A percentile compares a stretch with the other conserved stretches of the same genome.
phyloP scores from a whole-genome alignment of 2,113 vertebrate species.

The Marmota flaviventris region DNA sequence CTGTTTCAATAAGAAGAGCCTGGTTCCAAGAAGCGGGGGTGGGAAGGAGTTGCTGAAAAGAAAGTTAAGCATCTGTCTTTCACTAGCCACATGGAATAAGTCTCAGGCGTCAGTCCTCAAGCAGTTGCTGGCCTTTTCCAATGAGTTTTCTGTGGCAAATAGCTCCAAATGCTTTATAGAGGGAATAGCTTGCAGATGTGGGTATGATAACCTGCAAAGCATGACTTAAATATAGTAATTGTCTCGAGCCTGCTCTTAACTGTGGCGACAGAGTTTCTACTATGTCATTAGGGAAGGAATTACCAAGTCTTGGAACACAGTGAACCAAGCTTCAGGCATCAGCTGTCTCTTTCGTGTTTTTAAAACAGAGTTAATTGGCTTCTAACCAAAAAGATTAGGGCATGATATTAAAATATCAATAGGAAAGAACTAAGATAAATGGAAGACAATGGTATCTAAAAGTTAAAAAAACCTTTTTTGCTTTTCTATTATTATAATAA shows the following conservation, averaged over 20 bases:
- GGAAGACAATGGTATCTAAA: conserved; percentile 16
- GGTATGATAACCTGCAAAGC: conserved; percentile 80
- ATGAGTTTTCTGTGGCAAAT: conserved; percentile 72
- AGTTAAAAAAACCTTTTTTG: background rate
- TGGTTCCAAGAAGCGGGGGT: conserved; percentile 27
- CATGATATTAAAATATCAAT: conserved; percentile 51
- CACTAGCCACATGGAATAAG: background rate
- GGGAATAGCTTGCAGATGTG: conserved; percentile 83
- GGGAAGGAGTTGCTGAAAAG: background rate
- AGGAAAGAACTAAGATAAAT: conserved; percentile 58
- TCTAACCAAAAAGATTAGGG: conserved; percentile 61
- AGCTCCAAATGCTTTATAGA: conserved; percentile 70
- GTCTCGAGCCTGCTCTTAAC: conserved; percentile 83
- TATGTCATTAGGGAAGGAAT: conserved; percentile 83
- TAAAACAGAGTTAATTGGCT: conserved; percentile 78
- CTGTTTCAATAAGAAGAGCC: conserved; percentile 55
- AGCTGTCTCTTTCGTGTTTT: conserved; percentile 36
- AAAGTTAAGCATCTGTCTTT: background rate
- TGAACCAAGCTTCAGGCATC: conserved; percentile 70
- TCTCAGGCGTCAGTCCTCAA: background rate
- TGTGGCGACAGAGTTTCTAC: conserved; percentile 82
- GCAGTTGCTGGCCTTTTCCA: conserved; percentile 65
- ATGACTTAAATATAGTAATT: conserved; percentile 82
- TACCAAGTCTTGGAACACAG: conserved; percentile 72
- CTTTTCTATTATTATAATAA: conserved; percentile 42